Evolutionary conservation across 92 coral and sea anemone genomes (phyloP), one percentile per base, ranked within the genome.

Genomic region (Heliopora coerulea): DNA sequence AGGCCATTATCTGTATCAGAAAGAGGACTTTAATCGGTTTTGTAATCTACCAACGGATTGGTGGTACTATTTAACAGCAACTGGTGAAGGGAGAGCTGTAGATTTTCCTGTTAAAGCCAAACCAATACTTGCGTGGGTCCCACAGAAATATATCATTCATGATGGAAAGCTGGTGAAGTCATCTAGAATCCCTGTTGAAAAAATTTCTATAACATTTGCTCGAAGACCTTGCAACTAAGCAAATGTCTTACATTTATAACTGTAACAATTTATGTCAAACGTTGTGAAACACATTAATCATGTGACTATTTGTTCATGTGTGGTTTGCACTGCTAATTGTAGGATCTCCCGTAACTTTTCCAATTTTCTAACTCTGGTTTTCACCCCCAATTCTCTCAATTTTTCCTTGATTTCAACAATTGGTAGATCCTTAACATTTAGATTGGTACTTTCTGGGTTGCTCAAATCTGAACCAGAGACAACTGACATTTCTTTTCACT

Each of bases 41-140:
- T 11, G 12, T 10, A 54, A 8, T 17, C 60, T 54, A 11, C 60
- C 60, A 54, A 11, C 60, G 19, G 60, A 54, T 27, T 54, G 60
- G 60, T 54, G 60, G 60, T 54, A 54, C 60, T 54, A 54, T 54
- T 27, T 54, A 23, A 19, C 60, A 19, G 60, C 24, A 54, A 5
- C 20, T 54, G 60, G 60, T 54, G 60, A 54, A 54, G 60, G 60
- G 8, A 54, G 23, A 19, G 12, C 12, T 11, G 19, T 54, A 19
- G 60, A 19, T 54, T 54, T 54, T 23, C 60, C 60, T 19, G 10
- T 54, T 10, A 54, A 54, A 19, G 60, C 60, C 24, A 54, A 54
- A 19, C n/a, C 60, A 54, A 23, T 54, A 19, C 60, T 54, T 54
- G n/a, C 10, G 0, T 54, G 23, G 60, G 12, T 23, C 1, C 2